Evolutionary conservation across 1,140 invertebrate genomes (phyloP), one percentile per base, ranked within the genome.

Genomic region (Caenorhabditis remanei): DNA sequence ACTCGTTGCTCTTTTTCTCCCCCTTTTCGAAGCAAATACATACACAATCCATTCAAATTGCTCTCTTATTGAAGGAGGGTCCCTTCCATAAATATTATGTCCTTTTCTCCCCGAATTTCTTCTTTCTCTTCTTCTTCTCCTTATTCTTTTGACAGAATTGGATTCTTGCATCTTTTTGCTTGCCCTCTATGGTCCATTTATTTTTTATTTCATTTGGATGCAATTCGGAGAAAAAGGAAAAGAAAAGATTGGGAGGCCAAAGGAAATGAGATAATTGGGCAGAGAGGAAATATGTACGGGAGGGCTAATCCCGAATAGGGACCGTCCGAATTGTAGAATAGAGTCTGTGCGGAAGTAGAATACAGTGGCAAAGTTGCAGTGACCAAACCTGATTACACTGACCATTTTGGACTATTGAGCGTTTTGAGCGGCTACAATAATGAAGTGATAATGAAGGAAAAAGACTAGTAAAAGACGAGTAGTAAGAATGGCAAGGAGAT

Each of bases 11-110:
- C 32, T 32, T 32, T 32, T 6, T 41, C 43, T 50, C 21, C 71
- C 21, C 71, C 24, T n/a, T 50, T 50, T 50, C n/a, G 13, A n/a
- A n/a, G 7, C 46, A 32, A 32, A 32, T 32, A 32, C 32, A 32
- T 7, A 63, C 61, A 71, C 65, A 79, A 79, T 79, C 71, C 46
- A 79, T 79, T 79, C 71, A 79, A 79, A 79, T 79, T 79, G 71
- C n/a, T 50, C 71, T 53, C n/a, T 79, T 79, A 79, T 79, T 79
- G 71, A 79, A 79, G 53, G 40, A n/a, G 46, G n/a, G 71, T 3
- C 65, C 16, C 65, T 21, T 71, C 71, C 71, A 79, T 79, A 79
- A 79, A 79, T 79, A 79, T 79, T 79, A 79, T 79, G 71, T 48
- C 71, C 71, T 79, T 79, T 79, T 50, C 71, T 50, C 71, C 41